phyloP scores from a whole-genome alignment of 2,797 vertebrate species.

The Coendou prehensilis region DNA sequence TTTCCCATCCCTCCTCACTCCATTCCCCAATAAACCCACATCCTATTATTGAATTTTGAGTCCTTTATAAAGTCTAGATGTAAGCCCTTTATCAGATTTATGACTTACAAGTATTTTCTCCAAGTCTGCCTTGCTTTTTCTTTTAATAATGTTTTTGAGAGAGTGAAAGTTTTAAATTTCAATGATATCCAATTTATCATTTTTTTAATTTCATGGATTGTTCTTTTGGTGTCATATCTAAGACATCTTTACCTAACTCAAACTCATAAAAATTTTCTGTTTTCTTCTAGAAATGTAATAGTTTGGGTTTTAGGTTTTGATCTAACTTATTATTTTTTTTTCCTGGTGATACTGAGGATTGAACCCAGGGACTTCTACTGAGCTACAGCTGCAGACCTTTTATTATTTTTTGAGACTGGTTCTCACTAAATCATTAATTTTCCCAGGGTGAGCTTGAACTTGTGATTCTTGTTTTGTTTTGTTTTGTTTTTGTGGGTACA shows the following conservation, averaged over 20 bases:
- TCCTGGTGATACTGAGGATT: neutral
- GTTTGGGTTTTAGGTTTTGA: neutral
- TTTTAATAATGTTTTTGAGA: neutral
- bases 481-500: no score
- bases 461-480: neutral
- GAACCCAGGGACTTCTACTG: neutral
- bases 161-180: conserved; percentile 1
- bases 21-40: neutral
- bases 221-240: neutral
- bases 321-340: neutral
- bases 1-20: no score
- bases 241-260: neutral
- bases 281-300: neutral
- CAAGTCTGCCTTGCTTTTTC: neutral
- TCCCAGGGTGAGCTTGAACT: neutral
- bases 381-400: neutral
- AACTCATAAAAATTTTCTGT: neutral
- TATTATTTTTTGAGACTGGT: neutral
- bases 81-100: neutral
- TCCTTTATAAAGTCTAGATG: neutral
- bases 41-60: neutral
- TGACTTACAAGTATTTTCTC: neutral
- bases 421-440: neutral
- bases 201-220: neutral
- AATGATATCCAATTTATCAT: neutral